Conservation (phyloP, 2,113 vertebrate genomes). For the Larimichthys crocea region DNA sequence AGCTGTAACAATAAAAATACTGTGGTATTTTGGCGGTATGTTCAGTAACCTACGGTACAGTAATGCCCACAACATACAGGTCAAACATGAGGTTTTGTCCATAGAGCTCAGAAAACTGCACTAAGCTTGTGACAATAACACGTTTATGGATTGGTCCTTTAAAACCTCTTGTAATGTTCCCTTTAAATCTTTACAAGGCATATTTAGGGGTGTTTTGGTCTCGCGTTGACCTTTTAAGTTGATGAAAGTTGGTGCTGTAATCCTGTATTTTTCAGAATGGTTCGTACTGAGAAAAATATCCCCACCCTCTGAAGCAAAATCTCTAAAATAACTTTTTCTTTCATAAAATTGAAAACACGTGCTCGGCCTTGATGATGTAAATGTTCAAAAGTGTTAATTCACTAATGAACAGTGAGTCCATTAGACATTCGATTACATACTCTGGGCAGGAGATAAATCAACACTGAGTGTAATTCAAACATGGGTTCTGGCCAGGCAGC, state of each 20-base stretch:
- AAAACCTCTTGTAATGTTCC: constrained; percentile 12
- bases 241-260: constrained; percentile 31
- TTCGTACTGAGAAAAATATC: constrained; percentile 56
- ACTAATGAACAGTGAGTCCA: constrained; percentile 82
- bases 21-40: not conserved
- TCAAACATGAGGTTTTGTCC: not conserved
- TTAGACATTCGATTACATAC: constrained; percentile 77
- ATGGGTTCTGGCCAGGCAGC: constrained; percentile 63
- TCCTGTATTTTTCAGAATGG: constrained; percentile 54
- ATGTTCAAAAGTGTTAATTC: constrained; percentile 76
- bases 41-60: not conserved
- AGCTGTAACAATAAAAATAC: not conserved
- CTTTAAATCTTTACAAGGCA: constrained; percentile 36
- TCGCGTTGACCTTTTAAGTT: constrained; percentile 43
- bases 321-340: constrained; percentile 60
- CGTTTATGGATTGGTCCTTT: constrained; percentile 10
- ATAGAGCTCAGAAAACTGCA: not conserved
- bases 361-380: constrained; percentile 65
- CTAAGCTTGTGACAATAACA: not conserved
- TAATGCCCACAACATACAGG: not conserved
- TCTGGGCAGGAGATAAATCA: constrained; percentile 78
- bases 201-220: constrained; percentile 38
- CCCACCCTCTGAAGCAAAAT: constrained; percentile 60
- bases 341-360: constrained; percentile 64
- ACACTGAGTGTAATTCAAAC: constrained; percentile 76